These are phyloP conservation scores for Osmoderma eremita DNA, from an alignment of 2,888 invertebrate species.

Conservation along the genomic window DNA sequence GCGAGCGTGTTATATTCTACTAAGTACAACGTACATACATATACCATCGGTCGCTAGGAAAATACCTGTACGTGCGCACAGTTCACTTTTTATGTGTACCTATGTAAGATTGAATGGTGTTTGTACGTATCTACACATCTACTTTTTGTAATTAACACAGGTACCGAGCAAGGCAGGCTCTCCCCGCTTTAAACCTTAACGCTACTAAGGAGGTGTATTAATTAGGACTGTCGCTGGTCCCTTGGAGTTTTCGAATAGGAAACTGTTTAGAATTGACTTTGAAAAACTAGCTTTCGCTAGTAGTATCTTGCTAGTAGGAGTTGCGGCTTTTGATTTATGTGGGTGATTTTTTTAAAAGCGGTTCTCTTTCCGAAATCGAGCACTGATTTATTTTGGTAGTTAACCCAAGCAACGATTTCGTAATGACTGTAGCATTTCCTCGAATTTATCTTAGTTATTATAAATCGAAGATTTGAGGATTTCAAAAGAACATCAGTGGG, in stretches of 20 bases:
- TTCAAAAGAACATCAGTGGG: too few species aligned
- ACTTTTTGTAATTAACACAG: slow-evolving; percentile 28
- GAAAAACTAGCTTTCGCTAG: slow-evolving; percentile 9
- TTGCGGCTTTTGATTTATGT: slow-evolving; percentile 21
- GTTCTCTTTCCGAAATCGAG: too few species aligned
- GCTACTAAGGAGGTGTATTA: slow-evolving; percentile 24
- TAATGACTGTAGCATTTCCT: too few species aligned
- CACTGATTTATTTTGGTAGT: too few species aligned
- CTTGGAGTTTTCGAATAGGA: too few species aligned
- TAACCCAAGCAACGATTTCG: too few species aligned
- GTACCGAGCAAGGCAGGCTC: slow-evolving; percentile 8
- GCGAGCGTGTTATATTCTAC: too few species aligned
- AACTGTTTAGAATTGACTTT: slow-evolving; percentile 3
- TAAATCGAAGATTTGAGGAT: too few species aligned
- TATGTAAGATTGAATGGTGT: neutral
- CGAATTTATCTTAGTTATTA: too few species aligned
- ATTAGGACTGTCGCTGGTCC: slow-evolving; percentile 9
- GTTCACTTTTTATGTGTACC: neutral
- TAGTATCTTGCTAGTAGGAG: neutral
- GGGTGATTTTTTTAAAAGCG: neutral
- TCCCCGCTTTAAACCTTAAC: too few species aligned
- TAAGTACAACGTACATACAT: too few species aligned
- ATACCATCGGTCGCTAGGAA: too few species aligned
- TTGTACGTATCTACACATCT: neutral
- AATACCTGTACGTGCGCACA: neutral